Conservation (phyloP, 2,797 vertebrate genomes). For the Leptoclinus maculatus region DNA sequence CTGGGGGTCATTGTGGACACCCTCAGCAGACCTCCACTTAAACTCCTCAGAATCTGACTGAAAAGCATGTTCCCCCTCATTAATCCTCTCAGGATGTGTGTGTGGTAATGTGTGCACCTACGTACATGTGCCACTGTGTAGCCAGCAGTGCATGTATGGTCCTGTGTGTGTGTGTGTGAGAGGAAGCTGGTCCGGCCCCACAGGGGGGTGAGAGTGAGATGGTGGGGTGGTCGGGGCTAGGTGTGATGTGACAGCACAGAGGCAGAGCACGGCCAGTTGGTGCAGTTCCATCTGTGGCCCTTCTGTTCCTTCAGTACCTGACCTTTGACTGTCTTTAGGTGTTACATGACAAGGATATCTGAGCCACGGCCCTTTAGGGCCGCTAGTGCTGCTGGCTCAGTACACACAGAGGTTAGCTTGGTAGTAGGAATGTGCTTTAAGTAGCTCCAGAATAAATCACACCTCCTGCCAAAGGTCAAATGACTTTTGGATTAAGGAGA, state of each 20-base stretch:
- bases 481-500: slow-evolving; percentile 11
- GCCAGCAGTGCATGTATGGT: slow-evolving; percentile 19
- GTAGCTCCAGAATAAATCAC: slow-evolving; percentile 42
- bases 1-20: slow-evolving; percentile 61
- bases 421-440: slow-evolving; percentile 32
- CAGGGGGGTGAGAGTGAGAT: slow-evolving; percentile 28
- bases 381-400: slow-evolving; percentile 24
- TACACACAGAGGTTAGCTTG: slow-evolving; percentile 28
- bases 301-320: slow-evolving; percentile 74
- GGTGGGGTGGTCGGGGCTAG: slow-evolving; percentile 30
- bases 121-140: slow-evolving; percentile 12
- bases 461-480: slow-evolving; percentile 48
- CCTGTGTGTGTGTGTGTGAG: slow-evolving; percentile 22
- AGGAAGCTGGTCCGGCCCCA: slow-evolving; percentile 25
- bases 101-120: slow-evolving; percentile 13
- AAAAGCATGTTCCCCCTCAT: slow-evolving; percentile 40
- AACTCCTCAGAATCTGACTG: slow-evolving; percentile 52
- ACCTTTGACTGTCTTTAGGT: slow-evolving; percentile 85
- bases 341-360: slow-evolving; percentile 79
- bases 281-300: slow-evolving; percentile 82
- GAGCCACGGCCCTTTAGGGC: slow-evolving; percentile 54
- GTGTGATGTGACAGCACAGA: slow-evolving; percentile 74
- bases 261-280: slow-evolving; percentile 63
- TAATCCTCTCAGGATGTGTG: slow-evolving; percentile 41
- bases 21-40: slow-evolving; percentile 48